Conservation (phyloP, 2,888 invertebrate genomes). For the Orthosia cruda region DNA sequence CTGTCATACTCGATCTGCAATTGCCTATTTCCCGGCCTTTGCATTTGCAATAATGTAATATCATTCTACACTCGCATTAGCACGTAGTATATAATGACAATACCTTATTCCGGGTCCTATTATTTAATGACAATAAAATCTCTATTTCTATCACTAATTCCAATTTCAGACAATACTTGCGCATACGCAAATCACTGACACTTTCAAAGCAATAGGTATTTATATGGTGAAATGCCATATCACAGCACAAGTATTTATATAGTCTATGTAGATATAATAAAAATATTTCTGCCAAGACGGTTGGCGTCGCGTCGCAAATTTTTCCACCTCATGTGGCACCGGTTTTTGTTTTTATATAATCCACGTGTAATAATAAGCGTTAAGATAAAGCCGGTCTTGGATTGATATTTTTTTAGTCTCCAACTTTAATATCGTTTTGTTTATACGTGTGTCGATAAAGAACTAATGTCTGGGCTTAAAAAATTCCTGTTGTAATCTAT, state of each 20-base stretch:
- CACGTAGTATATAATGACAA: no score
- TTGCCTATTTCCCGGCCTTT: no score
- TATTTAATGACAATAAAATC: neutral
- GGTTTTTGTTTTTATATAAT: constrained; percentile 42
- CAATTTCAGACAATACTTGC: neutral
- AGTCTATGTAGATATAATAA: neutral
- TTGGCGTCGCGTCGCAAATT: constrained; percentile 29
- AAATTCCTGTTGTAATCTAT: neutral
- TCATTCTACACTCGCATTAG: neutral
- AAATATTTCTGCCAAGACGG: constrained; percentile 25
- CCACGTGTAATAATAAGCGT: constrained; percentile 30
- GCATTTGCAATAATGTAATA: no score
- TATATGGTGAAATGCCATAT: constrained; percentile 9
- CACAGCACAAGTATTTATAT: neutral
- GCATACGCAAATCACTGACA: neutral
- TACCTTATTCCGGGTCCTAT: neutral
- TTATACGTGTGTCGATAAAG: constrained; percentile 4
- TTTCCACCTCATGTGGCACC: constrained; percentile 39
- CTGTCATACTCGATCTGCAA: no score
- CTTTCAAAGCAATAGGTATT: neutral
- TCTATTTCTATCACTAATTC: neutral
- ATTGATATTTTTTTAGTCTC: constrained; percentile 7
- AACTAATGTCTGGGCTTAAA: constrained; percentile 1
- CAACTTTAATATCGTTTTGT: constrained; percentile 33
- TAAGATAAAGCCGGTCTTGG: constrained; percentile 28